Base-by-base conservation (phyloP, 1,140 invertebrate species). In the Thaumetopoea pityocampa region DNA sequence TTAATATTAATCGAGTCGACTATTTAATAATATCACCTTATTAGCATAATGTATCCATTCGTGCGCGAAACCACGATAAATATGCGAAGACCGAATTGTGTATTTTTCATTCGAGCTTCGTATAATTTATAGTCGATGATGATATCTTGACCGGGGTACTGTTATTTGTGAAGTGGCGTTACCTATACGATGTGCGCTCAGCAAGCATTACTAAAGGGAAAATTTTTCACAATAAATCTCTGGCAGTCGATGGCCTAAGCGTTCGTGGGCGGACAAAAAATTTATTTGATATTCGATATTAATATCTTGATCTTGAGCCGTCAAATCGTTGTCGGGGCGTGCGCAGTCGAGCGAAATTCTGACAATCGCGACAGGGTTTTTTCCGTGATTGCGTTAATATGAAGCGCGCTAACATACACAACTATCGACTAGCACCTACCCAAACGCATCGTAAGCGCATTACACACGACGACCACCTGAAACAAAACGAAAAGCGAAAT, bases 401-500 rank as follows among this genome's bases (percentile, higher is more conserved):
- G 47, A 34, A 58, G 57, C 64, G 64, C 48, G 61, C 61, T 73
- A 51, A 60, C 24, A 53, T 43, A 46, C 29, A 34, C 33, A 38
- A 44, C 26, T 18, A 17, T 35, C 30, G 24, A 32, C 54, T 67
- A 53, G 60, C 51, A 67, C 70, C 74, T 77, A 82, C 74, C 76
- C 51, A 72, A 57, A n/a, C n/a, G 48, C 42, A 63, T 61, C 45
- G 58, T 67, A 48, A 61, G 66, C 55, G 54, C 42, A 55, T 61
- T 58, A 69, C 62, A 65, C 68, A 51, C 67, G 74, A 67, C 70
- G 72, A 67, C 76, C 71, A 86, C 82, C 85, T 86, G 83, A 69
- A 86, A 86, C 85, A 86, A 86, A 86, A 85, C 73, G 61, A 85
- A 84, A 85, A 85, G 83, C 82, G 64, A 85, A 86, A 85, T 86